A percentile compares a stretch with the other conserved stretches of the same genome.
phyloP scores from a whole-genome alignment of 2,113 vertebrate species.

The Climacteris rufus region DNA sequence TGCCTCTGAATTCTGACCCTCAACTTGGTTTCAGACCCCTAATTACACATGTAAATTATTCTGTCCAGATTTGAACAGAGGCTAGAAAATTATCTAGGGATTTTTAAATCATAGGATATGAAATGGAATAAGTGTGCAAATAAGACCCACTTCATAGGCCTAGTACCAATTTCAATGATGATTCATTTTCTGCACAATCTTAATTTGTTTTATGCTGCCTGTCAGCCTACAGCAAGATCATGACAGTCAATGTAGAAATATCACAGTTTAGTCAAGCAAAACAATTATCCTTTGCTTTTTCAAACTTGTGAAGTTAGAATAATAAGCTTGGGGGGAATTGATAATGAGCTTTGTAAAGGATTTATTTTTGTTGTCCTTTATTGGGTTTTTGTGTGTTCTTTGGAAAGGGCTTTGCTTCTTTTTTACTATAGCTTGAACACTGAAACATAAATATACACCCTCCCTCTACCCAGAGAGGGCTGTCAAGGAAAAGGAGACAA shows the following conservation, averaged over 20 bases:
- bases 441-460: not conserved
- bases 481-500: not conserved
- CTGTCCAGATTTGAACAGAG: not conserved
- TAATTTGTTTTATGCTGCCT: not conserved
- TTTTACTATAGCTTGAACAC: not conserved
- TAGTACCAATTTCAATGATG: not conserved
- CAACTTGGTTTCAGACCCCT: not conserved
- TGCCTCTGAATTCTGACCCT: not conserved
- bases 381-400: not conserved
- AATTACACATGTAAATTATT: not conserved
- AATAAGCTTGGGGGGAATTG: not conserved
- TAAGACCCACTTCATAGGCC: not conserved
- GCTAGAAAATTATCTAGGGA: not conserved
- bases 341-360: constrained; percentile 9
- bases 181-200: not conserved
- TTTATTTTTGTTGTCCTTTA: not conserved
- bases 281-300: constrained; percentile 2
- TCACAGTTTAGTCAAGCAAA: constrained; percentile 5
- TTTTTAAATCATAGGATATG: not conserved
- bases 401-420: not conserved
- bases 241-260: not conserved
- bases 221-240: constrained; percentile 9
- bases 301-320: not conserved
- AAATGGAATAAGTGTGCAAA: not conserved
- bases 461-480: not conserved